These are phyloP conservation scores for Conus canariensis DNA, from an alignment of 2,888 invertebrate species.

Conservation along the genomic window DNA sequence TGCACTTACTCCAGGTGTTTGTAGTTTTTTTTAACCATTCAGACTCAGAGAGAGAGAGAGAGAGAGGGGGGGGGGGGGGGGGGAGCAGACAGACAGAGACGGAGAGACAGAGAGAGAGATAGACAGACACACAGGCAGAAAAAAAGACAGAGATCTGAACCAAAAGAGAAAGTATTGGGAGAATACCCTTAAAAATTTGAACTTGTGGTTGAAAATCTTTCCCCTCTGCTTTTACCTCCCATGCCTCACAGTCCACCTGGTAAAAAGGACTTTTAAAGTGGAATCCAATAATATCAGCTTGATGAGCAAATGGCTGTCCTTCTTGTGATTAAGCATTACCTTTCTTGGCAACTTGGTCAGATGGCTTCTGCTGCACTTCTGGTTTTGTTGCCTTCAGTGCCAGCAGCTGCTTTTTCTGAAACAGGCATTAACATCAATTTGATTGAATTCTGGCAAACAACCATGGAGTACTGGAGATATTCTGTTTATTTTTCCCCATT, in stretches of 20 bases:
- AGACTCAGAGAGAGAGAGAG: too few relatives aligned
- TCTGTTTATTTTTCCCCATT: too few relatives aligned
- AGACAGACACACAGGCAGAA: neutral
- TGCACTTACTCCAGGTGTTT: too few relatives aligned
- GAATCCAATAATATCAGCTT: neutral
- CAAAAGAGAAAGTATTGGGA: neutral
- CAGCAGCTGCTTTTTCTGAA: slow-evolving; percentile 89
- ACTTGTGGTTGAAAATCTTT: neutral
- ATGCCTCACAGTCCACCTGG: neutral
- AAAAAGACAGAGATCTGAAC: neutral
- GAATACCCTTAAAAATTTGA: neutral
- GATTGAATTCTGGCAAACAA: neutral
- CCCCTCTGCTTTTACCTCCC: too few relatives aligned
- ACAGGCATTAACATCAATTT: slow-evolving; percentile 6
- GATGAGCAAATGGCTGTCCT: slow-evolving; percentile 16
- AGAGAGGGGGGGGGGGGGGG: too few relatives aligned
- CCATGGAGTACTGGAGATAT: too few relatives aligned
- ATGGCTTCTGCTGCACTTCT: slow-evolving; percentile 88
- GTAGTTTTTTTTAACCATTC: too few relatives aligned
- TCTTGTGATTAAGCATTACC: slow-evolving; percentile 73
- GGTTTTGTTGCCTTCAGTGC: slow-evolving; percentile 91
- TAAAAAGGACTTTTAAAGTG: neutral
- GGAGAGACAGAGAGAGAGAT: neutral
- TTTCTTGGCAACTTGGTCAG: slow-evolving; percentile 86
- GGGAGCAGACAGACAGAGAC: neutral